These are phyloP conservation scores for Rallus crepitans DNA, from an alignment of 2,797 vertebrate species.

Conservation along the genomic window DNA sequence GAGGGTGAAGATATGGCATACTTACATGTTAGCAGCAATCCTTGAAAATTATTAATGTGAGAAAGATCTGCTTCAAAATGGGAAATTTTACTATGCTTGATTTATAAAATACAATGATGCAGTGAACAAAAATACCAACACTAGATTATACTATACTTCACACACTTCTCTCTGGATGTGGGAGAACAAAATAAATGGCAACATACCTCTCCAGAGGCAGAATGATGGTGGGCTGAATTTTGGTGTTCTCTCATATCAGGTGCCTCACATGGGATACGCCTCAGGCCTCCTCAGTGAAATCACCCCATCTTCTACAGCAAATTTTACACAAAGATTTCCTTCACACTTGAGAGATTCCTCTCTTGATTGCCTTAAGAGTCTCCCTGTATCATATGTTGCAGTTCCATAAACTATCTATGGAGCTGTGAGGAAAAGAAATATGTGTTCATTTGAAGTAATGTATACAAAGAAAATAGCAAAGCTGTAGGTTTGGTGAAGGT, in stretches of 20 bases:
- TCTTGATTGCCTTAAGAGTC: background rate
- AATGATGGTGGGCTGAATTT: background rate
- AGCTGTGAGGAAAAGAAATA: background rate
- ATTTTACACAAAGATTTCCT: background rate
- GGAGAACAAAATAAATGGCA: background rate
- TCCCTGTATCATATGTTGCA: background rate
- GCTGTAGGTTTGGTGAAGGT: background rate
- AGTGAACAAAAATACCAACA: background rate
- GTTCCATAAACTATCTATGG: background rate
- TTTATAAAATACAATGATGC: background rate
- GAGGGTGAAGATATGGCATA: background rate
- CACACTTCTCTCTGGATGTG: background rate
- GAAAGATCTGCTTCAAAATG: background rate
- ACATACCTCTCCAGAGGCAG: background rate
- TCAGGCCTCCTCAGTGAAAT: background rate
- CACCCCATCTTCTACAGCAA: background rate
- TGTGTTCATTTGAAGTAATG: background rate
- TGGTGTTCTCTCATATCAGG: background rate
- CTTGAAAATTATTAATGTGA: background rate
- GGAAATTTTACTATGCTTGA: background rate
- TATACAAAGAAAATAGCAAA: background rate
- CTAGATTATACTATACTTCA: background rate
- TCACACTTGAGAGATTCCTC: background rate
- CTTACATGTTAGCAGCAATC: background rate
- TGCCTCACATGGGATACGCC: background rate